These are phyloP conservation scores for Drosophila villosipedis DNA, from an alignment of 2,888 invertebrate genomes.

Conservation along the genomic window DNA sequence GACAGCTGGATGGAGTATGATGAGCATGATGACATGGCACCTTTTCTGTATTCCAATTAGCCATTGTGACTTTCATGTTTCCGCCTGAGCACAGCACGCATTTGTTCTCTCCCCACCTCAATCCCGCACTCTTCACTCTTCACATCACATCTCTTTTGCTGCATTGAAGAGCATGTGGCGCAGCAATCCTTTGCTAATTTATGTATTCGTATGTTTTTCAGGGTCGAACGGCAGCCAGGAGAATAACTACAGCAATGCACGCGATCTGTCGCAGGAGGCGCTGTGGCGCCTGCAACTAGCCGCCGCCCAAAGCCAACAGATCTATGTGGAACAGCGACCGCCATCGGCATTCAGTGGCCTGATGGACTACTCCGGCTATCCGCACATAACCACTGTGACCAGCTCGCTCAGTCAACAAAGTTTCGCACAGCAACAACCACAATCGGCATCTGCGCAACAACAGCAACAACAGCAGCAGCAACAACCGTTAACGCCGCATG, in stretches of 20 bases:
- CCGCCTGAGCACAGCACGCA: constrained; percentile 27
- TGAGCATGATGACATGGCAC: constrained; percentile 57
- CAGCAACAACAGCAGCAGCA: constrained; percentile 40
- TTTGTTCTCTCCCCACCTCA: constrained; percentile 1
- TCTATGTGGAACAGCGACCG: constrained; percentile 80
- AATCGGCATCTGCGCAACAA: constrained; percentile 30
- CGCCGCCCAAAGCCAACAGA: constrained; percentile 72
- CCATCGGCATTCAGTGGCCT: constrained; percentile 80
- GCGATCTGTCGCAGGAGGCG: constrained; percentile 80
- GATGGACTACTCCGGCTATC: constrained; percentile 80
- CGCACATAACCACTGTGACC: constrained; percentile 78
- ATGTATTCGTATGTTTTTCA: constrained; percentile 51
- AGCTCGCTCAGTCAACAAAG: constrained; percentile 79
- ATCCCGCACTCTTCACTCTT: background rate
- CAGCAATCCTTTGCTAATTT: constrained; percentile 15
- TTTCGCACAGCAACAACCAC: constrained; percentile 60
- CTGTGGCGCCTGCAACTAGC: constrained; percentile 81
- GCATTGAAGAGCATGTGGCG: constrained; percentile 2
- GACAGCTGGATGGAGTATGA: constrained; percentile 25
- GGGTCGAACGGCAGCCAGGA: constrained; percentile 76
- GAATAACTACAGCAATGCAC: constrained; percentile 82
- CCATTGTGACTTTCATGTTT: constrained; percentile 69
- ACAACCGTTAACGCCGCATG: constrained; percentile 60
- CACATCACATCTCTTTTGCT: background rate
- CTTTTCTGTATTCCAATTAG: constrained; percentile 59